Base-by-base conservation (phyloP, 2,113 vertebrate species). In the Suncus etruscus region DNA sequence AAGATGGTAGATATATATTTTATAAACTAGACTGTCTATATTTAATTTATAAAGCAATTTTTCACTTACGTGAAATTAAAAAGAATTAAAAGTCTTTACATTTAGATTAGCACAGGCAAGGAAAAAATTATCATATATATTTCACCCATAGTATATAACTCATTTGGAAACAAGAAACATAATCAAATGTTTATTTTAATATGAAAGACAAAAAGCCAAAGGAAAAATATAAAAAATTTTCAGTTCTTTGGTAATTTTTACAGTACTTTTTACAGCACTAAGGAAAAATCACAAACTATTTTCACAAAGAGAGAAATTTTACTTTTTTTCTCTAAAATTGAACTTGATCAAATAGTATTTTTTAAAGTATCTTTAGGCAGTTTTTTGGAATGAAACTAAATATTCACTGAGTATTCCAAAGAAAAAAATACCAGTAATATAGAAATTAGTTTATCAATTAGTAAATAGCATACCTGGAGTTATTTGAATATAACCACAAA, bases 171-270 rank as follows among this genome's bases (percentile, higher is more conserved):
- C 14, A 89, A 1, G 48, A 27, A 83, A 85, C 4, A n/a, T 14
- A 90, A 81, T 80, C 50, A 87, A 91, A 80, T 50, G 24, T 51
- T 88, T 76, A 32, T 87, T 91, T 90, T 72, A 47, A 65, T 83
- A 74, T 78, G 50, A 86, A 6, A 77, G 9, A 75, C 25, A 92
- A 86, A 15, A 16, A 72, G 3, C 24, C 81, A 81, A 11, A 51
- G 24, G 8, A 39, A 9, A 89, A 94, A 84, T 9, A 51, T 15
- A 8, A 78, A 87, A 61, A 76, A 75, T 16, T 31, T 45, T 69
- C 84, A 83, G 51, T 39, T 76, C 63, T 50, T 8, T 58, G 29
- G 58, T 22, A 61, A 18, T 72, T 31, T 8, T 73, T 39, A 69
- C 66, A 69, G 7, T 48, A 73, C 22, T 84, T 79, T 31, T 65